Evolutionary conservation across 2,113 vertebrate species (phyloP).

Genomic region (Diphyllodes magnificus): DNA sequence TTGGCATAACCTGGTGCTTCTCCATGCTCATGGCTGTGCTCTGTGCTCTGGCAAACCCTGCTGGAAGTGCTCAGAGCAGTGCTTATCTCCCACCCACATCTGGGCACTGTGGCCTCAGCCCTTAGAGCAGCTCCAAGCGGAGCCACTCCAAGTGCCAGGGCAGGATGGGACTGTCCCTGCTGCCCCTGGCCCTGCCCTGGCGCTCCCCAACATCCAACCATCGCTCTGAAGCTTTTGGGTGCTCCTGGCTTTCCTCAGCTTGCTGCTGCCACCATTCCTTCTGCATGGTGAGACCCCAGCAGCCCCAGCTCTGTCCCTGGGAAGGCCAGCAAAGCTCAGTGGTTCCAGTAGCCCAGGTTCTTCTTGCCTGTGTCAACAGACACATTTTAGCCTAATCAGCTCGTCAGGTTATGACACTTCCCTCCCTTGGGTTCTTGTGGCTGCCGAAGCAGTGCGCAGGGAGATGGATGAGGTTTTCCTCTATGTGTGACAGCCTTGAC

Average conservation of each 20-base stretch:
- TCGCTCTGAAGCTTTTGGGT: background rate
- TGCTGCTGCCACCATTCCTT: background rate
- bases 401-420: accelerated
- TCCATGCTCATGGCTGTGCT: background rate
- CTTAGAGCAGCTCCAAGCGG: background rate
- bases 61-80: background rate
- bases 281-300: background rate
- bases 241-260: background rate
- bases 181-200: background rate
- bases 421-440: background rate
- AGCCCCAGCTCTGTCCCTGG: background rate
- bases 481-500: background rate
- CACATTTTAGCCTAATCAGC: background rate
- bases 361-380: background rate
- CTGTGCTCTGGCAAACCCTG: background rate
- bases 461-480: background rate
- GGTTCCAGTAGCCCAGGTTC: background rate
- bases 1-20: background rate
- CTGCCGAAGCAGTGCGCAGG: background rate
- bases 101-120: background rate
- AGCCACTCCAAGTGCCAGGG: background rate
- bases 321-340: background rate
- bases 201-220: background rate
- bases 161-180: background rate
- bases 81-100: background rate